Evolutionary conservation across 2,888 invertebrate species (phyloP), one percentile per base, ranked within the genome.

Genomic region (Pristionchus maxplancki): DNA sequence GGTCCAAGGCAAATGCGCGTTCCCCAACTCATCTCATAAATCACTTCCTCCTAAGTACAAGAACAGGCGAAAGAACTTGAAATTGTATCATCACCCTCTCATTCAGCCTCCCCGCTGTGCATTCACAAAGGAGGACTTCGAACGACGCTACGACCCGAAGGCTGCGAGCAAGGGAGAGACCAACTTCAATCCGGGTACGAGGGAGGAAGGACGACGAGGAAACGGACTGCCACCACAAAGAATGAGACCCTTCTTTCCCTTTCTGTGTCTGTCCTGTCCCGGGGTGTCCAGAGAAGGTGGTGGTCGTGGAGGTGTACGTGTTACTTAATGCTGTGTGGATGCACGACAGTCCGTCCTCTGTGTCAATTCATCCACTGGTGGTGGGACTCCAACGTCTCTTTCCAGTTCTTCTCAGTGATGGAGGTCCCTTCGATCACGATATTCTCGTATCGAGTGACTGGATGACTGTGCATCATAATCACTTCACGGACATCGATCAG

Each of bases 91-190:
- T 71, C 71, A 81, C 81, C n/a, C 48, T 81, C 31, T 83, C 3
- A 24, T 91, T 67, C 71, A 92, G 92, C 91, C 92, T 28, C 92
- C 92, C n/a, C 91, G 91, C 88, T 92, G 92, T 78, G 90, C 92
- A 34, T 91, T 90, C 85, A 90, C 91, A 20, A 90, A 90, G 83
- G 91, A 91, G 40, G 92, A 92, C 88, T 90, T 92, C n/a, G 78
- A 89, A n/a, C 90, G 89, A 48, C 82, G 91, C 50, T 89, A 89
- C n/a, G 74, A 89, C 24, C 44, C 71, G 31, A 87, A 71, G 28
- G 48, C 86, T 3, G 86, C 50, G 4, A n/a, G 71, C 31, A 71
- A 50, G 15, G 67, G 37, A 31, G 71, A 71, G 40, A 48, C 17
- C 8, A 71, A 87, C 86, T 87, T 87, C 86, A 71, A 34, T 50